Base-by-base conservation (phyloP, 2,888 invertebrate genomes). In the Chalcis sispes region DNA sequence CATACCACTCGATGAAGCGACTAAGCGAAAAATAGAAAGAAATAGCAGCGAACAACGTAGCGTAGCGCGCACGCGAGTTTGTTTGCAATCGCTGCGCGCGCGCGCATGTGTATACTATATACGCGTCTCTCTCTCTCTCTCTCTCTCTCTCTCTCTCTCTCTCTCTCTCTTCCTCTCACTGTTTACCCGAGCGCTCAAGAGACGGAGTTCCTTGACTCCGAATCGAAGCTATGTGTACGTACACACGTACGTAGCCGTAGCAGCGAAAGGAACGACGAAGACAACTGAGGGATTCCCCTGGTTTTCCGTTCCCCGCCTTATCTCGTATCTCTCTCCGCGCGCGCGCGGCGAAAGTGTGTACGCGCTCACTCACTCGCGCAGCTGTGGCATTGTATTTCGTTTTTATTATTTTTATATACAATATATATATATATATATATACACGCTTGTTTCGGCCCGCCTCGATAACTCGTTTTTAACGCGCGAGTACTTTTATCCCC, bases 141-240 rank as follows among this genome's bases (percentile, higher is more conserved):
- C n/a, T n/a, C n/a, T n/a, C n/a, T n/a, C n/a, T n/a, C n/a, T n/a
- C n/a, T n/a, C n/a, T n/a, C n/a, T n/a, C n/a, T n/a, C n/a, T n/a
- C n/a, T n/a, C n/a, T n/a, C n/a, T n/a, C n/a, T n/a, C 61, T 25
- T 23, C 10, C 52, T 54, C 54, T 54, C 54, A 18, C 27, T 25
- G 59, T 69, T 40, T 66, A 69, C 42, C 18, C 58, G 36, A 32
- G 25, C 27, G 46, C 25, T 1, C n/a, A n/a, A n/a, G n/a, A 23
- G 8, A 10, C 20, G 61, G 81, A 79, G 82, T 82, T 83, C 83
- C 79, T 84, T 81, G 83, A 83, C 82, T 82, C 80, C 65, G 75
- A 79, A 82, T 81, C 74, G 79, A 80, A 79, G 75, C 48, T 67
- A 46, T 20, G 1, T n/a, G n/a, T n/a, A n/a, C n/a, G 7, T n/a